A percentile compares a stretch with the other conserved stretches of the same genome.
Conservation (phyloP, 2,797 vertebrate species). For the Acropternis orthonyx region DNA sequence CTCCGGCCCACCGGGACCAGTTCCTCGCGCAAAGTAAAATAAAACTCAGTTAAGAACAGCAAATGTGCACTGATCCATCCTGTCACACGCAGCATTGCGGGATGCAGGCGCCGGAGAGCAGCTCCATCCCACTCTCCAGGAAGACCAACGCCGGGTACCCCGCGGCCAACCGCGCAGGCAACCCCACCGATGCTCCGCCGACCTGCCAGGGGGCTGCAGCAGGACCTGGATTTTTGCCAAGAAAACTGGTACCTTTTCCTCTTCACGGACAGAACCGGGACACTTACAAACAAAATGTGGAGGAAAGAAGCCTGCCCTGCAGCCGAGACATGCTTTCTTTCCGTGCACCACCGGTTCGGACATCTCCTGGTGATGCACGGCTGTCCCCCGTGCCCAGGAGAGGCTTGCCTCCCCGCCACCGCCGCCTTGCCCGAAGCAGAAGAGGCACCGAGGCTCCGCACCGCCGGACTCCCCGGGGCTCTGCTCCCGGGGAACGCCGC, state of each 20-base stretch:
- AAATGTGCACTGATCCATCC: not conserved
- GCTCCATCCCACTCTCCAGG: not conserved
- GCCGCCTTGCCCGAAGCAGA: not conserved
- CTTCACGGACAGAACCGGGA: not conserved
- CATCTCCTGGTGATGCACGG: not conserved
- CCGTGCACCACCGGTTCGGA: not conserved
- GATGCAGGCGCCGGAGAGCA: not conserved
- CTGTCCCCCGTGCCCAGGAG: not conserved
- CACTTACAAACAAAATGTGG: not conserved
- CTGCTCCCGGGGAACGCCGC: not conserved
- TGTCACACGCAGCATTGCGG: not conserved
- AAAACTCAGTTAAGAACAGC: not conserved
- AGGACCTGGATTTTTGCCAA: not conserved
- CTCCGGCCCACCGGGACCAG: not conserved
- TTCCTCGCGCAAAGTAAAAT: not conserved
- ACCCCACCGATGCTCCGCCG: not conserved
- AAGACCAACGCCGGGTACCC: not conserved
- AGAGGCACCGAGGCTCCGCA: not conserved
- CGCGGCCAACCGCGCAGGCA: not conserved
- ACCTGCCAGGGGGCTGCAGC: not conserved
- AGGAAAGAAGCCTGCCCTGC: not conserved
- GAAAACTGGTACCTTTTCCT: not conserved
- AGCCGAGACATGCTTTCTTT: not conserved
- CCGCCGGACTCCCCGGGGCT: not conserved
- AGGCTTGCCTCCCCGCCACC: not conserved